These are phyloP conservation scores for Megaceryle alcyon DNA, from an alignment of 2,797 vertebrate genomes.

Conservation along the genomic window DNA sequence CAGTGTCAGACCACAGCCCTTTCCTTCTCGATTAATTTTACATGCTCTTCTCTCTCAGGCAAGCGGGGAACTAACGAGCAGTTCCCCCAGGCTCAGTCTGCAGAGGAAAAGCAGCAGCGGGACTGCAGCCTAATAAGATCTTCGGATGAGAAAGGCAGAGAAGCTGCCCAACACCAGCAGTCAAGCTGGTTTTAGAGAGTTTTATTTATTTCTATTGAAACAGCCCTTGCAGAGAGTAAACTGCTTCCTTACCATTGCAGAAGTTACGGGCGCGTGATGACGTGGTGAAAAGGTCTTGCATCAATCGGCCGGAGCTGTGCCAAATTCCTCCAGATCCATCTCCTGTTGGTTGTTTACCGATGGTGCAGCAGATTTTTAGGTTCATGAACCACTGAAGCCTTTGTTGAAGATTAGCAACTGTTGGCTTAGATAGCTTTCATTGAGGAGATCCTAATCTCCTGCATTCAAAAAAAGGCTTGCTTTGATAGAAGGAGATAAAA, in stretches of 20 bases:
- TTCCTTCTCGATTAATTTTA: slow-evolving; percentile 68
- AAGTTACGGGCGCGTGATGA: background rate
- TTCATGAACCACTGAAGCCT: background rate
- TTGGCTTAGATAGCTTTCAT: background rate
- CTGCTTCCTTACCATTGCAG: background rate
- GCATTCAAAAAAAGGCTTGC: background rate
- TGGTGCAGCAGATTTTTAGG: background rate
- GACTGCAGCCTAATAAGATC: slow-evolving; percentile 41
- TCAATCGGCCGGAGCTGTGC: background rate
- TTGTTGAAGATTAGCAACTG: background rate
- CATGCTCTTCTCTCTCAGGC: slow-evolving; percentile 55
- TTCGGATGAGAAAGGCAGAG: slow-evolving; percentile 21
- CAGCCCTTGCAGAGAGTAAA: background rate
- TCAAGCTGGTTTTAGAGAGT: slow-evolving; percentile 35
- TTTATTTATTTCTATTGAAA: background rate
- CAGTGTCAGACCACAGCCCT: slow-evolving; percentile 69
- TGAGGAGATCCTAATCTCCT: background rate
- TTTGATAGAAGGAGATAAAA: background rate
- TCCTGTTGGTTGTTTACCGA: background rate
- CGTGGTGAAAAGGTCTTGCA: background rate
- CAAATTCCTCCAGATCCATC: background rate
- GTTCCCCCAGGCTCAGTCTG: slow-evolving; percentile 60
- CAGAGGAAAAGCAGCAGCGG: slow-evolving; percentile 56
- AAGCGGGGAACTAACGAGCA: slow-evolving; percentile 70
- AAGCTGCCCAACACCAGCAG: background rate